Percentiles rank a stretch among this genome's conserved stretches.
These are phyloP conservation scores for Sparus aurata DNA, from an alignment of 2,797 vertebrate species.

Conservation along the genomic window DNA sequence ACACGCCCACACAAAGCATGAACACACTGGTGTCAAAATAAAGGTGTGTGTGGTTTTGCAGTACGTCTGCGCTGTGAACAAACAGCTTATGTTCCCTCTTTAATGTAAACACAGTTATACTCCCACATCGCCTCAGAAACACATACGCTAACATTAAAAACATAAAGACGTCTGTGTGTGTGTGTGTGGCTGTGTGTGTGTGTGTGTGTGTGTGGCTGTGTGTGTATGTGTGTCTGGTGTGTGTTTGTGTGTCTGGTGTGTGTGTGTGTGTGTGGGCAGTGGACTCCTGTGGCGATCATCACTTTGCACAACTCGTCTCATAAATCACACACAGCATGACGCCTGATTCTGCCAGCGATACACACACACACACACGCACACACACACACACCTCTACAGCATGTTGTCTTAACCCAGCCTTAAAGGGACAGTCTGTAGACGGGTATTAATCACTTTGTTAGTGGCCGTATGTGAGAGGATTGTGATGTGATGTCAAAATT, in stretches of 20 bases:
- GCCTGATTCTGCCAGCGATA: not conserved
- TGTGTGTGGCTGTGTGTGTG: not conserved
- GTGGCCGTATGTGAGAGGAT: too few species aligned
- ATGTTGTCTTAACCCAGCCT: not conserved
- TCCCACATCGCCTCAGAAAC: not conserved
- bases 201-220: not conserved
- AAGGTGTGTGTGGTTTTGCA: not conserved
- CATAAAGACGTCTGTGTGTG: not conserved
- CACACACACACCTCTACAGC: not conserved
- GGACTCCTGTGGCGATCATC: too few species aligned
- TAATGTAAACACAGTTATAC: not conserved
- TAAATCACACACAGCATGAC: slow-evolving; percentile 11
- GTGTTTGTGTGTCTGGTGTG: not conserved
- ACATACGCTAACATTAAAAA: not conserved
- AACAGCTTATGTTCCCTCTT: not conserved
- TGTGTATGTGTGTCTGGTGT: too few species aligned
- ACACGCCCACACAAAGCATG: not conserved
- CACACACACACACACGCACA: not conserved
- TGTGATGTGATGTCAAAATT: too few species aligned
- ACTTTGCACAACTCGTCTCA: not conserved
- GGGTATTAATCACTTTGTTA: too few species aligned
- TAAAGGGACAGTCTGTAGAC: not conserved
- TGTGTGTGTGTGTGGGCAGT: too few species aligned
- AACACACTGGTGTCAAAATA: not conserved
- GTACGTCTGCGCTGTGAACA: not conserved